Evolutionary conservation across 2,113 vertebrate genomes (phyloP), one percentile per base, ranked within the genome.

Genomic region (Etheostoma spectabile): DNA sequence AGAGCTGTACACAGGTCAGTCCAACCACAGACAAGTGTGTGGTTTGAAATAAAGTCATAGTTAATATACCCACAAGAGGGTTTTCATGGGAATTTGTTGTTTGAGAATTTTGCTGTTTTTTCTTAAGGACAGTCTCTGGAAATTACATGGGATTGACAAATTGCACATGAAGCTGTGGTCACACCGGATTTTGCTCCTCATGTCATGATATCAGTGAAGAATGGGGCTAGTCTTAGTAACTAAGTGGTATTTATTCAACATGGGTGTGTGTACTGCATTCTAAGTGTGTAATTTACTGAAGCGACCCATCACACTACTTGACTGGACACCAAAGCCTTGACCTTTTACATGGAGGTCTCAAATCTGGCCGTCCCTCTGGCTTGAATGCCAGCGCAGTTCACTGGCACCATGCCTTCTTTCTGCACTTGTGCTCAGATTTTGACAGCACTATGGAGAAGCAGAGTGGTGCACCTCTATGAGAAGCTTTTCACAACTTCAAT

Each of bases 401-500:
- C 24, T 60, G 45, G 49, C 72, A 22, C 22, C 27, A 0, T 22
- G 63, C 62, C 48, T 67, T 35, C 46, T 46, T 71, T 46, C 4
- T 68, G 60, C 22, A 60, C 61, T 59, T 70, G 48, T 76, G 18
- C 16, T 72, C 11, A 79, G n/a, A 73, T 63, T 69, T n/a, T 33
- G 62, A 77, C 38, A n/a, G 76, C 62, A 76, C 57, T 81, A 63
- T 18, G 21, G 73, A 83, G 73, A 78, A 42, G 53, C 66, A 59
- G 72, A 70, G 72, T 45, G 2, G 35, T 21, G 65, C 24, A 5
- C 22, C 57, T 18, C 77, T 10, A 16, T 24, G 45, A 79, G 49
- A 68, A 27, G 77, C 71, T 83, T 86, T 86, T 60, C 75, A 51
- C 48, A 51, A 86, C 85, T 85, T 88, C 74, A 87, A 35, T 76